Percentiles rank a stretch among this genome's conserved stretches.
phyloP scores from a whole-genome alignment of 2,797 vertebrate species.

The Etheostoma nigrum region DNA sequence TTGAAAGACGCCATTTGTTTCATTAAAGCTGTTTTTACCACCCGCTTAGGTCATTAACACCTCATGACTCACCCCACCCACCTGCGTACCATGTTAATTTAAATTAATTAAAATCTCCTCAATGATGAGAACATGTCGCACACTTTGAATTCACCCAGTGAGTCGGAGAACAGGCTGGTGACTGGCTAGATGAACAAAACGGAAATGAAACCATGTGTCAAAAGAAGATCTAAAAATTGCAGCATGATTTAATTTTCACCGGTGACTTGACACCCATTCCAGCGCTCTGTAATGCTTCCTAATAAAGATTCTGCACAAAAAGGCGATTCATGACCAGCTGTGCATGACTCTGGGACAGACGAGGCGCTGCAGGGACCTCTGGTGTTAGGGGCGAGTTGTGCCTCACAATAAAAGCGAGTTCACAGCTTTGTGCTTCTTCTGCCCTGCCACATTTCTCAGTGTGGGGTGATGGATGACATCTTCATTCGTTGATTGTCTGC shows the following conservation, averaged over 20 bases:
- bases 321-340: slow-evolving; percentile 35
- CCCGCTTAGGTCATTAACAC: slow-evolving; percentile 67
- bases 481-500: slow-evolving; percentile 47
- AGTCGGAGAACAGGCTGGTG: not conserved
- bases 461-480: slow-evolving; percentile 11
- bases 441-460: slow-evolving; percentile 2
- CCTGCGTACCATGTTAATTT: slow-evolving; percentile 56
- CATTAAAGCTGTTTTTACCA: slow-evolving; percentile 64
- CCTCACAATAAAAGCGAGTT: slow-evolving; percentile 24
- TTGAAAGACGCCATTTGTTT: slow-evolving; percentile 60
- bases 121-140: slow-evolving; percentile 11
- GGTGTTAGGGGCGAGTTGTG: slow-evolving; percentile 40
- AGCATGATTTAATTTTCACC: slow-evolving; percentile 12
- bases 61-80: slow-evolving; percentile 42
- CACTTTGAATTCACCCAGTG: not conserved
- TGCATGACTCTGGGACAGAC: slow-evolving; percentile 41
- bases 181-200: slow-evolving; percentile 14
- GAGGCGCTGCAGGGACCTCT: slow-evolving; percentile 39
- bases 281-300: slow-evolving; percentile 4
- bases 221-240: not conserved
- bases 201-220: not conserved
- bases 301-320: slow-evolving; percentile 21
- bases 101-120: slow-evolving; percentile 16
- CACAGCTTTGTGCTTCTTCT: slow-evolving; percentile 23
- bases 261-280: not conserved